phyloP scores from a whole-genome alignment of 2,888 invertebrate genomes.

The Eubasilissa splendida region DNA sequence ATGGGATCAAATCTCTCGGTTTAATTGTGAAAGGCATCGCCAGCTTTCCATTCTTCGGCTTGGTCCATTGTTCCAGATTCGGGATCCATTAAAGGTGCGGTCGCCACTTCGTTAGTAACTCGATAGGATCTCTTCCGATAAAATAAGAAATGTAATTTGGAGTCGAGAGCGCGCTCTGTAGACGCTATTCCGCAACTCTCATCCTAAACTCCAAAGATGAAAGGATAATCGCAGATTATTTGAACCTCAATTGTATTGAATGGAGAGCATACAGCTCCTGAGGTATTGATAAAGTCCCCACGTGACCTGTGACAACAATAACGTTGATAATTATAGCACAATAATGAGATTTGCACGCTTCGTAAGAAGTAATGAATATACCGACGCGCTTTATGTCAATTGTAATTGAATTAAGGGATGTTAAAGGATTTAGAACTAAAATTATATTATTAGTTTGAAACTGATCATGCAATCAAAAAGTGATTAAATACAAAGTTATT shows the following conservation, averaged over 20 bases:
- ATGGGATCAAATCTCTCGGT: conserved; percentile 51
- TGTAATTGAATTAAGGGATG: not conserved
- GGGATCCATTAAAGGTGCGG: conserved; percentile 53
- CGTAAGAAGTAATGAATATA: not conserved
- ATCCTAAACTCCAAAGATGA: conserved; percentile 14
- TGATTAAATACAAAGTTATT: too few species aligned
- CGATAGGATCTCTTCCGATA: conserved; percentile 49
- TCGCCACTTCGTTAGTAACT: conserved; percentile 54
- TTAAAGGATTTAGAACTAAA: too few species aligned
- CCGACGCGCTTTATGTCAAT: not conserved
- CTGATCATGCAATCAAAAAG: too few species aligned
- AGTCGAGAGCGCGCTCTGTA: conserved; percentile 4
- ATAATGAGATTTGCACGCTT: not conserved
- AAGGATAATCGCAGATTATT: conserved; percentile 36
- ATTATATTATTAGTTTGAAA: too few species aligned
- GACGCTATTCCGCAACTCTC: not conserved
- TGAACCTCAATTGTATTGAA: conserved; percentile 30
- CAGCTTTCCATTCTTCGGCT: conserved; percentile 5
- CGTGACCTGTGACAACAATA: conserved; percentile 20
- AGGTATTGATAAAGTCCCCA: not conserved
- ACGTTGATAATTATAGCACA: conserved; percentile 10
- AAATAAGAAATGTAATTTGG: conserved; percentile 47
- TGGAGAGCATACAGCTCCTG: conserved; percentile 2
- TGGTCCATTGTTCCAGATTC: conserved; percentile 45
- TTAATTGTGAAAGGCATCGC: conserved; percentile 49